A percentile compares a stretch with the other conserved stretches of the same genome.
phyloP scores from a whole-genome alignment of 2,113 vertebrate genomes.

The Cephalopterus ornatus region DNA sequence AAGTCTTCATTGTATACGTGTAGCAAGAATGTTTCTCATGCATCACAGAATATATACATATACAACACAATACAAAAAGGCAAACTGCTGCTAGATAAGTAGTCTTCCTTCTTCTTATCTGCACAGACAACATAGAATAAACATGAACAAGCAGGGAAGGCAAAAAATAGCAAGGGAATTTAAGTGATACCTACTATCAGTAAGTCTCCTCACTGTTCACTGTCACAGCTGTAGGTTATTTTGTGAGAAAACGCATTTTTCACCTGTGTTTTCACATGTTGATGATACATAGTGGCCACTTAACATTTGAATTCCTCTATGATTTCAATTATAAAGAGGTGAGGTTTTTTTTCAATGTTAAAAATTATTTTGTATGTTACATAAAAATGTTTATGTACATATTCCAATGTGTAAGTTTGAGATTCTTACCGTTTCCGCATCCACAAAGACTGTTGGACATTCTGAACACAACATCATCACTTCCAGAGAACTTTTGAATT shows the following conservation, averaged over 20 bases:
- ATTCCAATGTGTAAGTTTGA: fast-evolving
- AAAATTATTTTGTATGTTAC: not conserved
- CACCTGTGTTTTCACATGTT: not conserved
- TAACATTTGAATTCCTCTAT: not conserved
- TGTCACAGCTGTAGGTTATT: not conserved
- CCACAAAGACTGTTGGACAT: conserved; percentile 94
- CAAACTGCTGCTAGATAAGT: not conserved
- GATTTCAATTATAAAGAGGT: not conserved
- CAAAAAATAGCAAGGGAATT: not conserved
- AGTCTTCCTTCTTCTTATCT: not conserved
- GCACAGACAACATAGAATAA: not conserved
- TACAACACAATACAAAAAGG: not conserved
- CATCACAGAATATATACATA: not conserved
- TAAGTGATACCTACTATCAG: not conserved
- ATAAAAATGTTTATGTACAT: not conserved
- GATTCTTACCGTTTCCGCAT: conserved; percentile 93
- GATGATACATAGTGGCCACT: not conserved
- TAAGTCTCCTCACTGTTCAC: not conserved
- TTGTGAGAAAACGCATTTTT: not conserved
- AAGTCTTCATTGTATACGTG: not conserved
- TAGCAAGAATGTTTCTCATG: not conserved
- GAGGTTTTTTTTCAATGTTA: not conserved
- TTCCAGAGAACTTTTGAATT: conserved; percentile 92
- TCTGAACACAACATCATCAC: conserved; percentile 92
- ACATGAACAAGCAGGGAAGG: not conserved